phyloP scores from a whole-genome alignment of 92 coral and sea anemone genomes.

The Pocillopora meandrina region DNA sequence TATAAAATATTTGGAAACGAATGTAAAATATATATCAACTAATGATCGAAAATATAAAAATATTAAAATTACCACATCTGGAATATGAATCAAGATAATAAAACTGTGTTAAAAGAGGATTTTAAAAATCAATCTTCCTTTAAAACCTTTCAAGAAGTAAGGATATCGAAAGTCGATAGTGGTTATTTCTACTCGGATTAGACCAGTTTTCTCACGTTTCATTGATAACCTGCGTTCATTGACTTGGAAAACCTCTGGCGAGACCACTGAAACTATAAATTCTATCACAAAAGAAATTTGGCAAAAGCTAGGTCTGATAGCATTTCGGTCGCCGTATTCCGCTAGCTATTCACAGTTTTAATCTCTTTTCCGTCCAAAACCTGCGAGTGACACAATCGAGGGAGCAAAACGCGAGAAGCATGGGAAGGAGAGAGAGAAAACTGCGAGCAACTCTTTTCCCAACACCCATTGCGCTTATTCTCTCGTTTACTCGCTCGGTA shows the following conservation, averaged over 20 bases:
- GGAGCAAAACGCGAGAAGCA: too few relatives aligned
- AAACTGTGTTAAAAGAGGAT: not conserved
- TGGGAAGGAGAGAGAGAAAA: too few relatives aligned
- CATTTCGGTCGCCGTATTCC: not conserved
- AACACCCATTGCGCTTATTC: too few relatives aligned
- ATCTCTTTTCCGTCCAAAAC: too few relatives aligned
- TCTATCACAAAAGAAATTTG: not conserved
- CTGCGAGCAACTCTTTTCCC: too few relatives aligned
- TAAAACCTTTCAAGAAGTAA: not conserved
- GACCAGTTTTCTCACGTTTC: constrained; percentile 1
- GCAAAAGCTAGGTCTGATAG: not conserved
- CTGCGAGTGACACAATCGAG: too few relatives aligned
- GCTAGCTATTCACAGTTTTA: too few relatives aligned
- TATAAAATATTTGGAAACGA: not conserved
- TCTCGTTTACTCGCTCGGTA: too few relatives aligned
- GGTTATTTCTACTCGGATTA: not conserved
- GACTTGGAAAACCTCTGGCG: not conserved
- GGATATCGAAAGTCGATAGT: not conserved
- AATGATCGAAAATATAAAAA: not conserved
- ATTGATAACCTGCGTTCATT: not conserved
- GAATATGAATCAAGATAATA: constrained; percentile 4
- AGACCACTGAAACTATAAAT: not conserved
- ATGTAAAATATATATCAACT: not conserved
- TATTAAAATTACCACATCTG: not conserved
- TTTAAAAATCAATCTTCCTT: not conserved